These are phyloP conservation scores for Todiramphus saurophagus DNA, from an alignment of 2,113 vertebrate genomes.

Conservation along the genomic window DNA sequence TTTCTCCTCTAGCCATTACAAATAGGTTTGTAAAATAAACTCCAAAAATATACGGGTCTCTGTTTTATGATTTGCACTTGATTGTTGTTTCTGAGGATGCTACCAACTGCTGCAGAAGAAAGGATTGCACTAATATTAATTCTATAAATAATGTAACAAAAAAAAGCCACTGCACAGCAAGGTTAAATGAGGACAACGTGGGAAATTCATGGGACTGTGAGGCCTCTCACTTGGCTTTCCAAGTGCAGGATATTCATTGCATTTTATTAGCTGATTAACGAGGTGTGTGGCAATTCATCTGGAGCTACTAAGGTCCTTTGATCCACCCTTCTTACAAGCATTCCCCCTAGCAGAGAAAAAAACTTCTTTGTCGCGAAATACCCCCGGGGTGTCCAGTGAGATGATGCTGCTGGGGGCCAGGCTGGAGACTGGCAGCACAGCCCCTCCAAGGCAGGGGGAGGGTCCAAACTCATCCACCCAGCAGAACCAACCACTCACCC, in stretches of 20 bases:
- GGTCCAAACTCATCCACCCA: background rate
- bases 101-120: conserved; percentile 19
- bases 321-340: background rate
- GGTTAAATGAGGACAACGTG: conserved; percentile 27
- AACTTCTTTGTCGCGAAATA: background rate
- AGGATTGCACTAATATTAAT: background rate
- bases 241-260: background rate
- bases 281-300: conserved; percentile 52
- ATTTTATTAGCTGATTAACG: conserved; percentile 51
- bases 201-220: background rate
- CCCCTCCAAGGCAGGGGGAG: rapidly evolving
- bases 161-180: background rate
- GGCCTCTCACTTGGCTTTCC: conserved; percentile 35
- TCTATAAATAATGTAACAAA: background rate
- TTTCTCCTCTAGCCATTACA: conserved; percentile 46
- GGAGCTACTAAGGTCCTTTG: background rate
- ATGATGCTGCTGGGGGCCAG: background rate
- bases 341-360: background rate
- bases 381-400: rapidly evolving
- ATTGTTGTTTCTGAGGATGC: conserved; percentile 32
- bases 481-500: rapidly evolving
- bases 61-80: conserved; percentile 16
- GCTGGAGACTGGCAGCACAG: rapidly evolving
- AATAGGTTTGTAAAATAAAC: conserved; percentile 43
- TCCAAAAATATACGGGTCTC: background rate